These are phyloP conservation scores for Erythrolamprus reginae DNA, from an alignment of 2,113 vertebrate species.

Conservation along the genomic window DNA sequence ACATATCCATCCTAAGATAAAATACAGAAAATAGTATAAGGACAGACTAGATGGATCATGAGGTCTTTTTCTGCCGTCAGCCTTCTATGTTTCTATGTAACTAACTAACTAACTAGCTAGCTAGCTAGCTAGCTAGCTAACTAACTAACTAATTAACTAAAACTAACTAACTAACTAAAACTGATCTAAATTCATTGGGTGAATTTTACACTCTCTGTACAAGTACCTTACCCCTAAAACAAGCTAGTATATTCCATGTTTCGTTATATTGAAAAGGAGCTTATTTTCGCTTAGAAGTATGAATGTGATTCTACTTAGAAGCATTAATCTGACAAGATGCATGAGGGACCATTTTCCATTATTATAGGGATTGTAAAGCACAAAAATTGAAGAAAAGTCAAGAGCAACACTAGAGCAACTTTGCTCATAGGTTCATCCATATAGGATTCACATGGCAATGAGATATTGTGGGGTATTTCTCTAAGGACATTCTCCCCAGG, in stretches of 20 bases:
- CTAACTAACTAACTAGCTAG: too few species aligned
- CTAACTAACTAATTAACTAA: too few species aligned
- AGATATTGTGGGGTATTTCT: background rate
- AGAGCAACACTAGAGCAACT: background rate
- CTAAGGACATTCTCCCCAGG: background rate
- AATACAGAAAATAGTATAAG: too few species aligned
- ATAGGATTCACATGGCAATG: background rate
- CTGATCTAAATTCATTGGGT: background rate
- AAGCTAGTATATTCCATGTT: background rate
- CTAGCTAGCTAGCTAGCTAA: too few species aligned
- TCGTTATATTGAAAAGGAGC: background rate
- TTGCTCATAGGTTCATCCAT: background rate
- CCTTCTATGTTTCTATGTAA: too few species aligned
- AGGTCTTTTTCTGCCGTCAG: too few species aligned
- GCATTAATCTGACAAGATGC: background rate
- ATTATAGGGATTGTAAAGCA: background rate
- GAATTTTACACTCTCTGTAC: background rate
- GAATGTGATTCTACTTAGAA: background rate
- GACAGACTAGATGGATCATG: too few species aligned
- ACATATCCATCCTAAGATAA: too few species aligned
- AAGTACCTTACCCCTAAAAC: background rate
- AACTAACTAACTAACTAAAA: too few species aligned
- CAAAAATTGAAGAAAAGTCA: background rate
- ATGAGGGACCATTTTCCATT: background rate
- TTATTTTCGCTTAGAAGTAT: background rate